Percentiles rank a stretch among this genome's conserved stretches.
Evolutionary conservation across 1,140 invertebrate genomes (phyloP).

Genomic region (Doryteuthis pealeii): DNA sequence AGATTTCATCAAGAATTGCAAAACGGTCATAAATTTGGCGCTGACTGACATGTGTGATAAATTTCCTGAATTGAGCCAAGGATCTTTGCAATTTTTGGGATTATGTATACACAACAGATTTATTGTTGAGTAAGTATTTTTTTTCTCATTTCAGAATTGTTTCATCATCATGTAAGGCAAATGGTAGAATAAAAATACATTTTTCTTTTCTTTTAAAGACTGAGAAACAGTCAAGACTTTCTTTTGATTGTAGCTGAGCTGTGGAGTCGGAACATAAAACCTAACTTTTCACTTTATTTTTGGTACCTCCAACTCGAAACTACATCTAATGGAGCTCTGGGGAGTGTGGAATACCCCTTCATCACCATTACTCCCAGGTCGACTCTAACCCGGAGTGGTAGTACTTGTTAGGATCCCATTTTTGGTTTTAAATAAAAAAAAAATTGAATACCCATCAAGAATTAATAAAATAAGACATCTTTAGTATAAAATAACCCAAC

Average conservation of each 20-base stretch:
- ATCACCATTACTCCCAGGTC: too few relatives aligned
- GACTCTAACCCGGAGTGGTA: too few relatives aligned
- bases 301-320: not conserved
- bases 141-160: not conserved
- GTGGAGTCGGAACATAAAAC: not conserved
- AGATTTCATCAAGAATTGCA: slow-evolving; percentile 33
- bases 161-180: too few relatives aligned
- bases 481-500: too few relatives aligned
- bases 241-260: not conserved
- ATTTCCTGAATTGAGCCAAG: slow-evolving; percentile 22
- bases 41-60: slow-evolving; percentile 31
- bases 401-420: too few relatives aligned
- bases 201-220: not conserved
- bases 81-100: slow-evolving; percentile 37
- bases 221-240: not conserved
- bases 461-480: too few relatives aligned
- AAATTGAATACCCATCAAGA: too few relatives aligned
- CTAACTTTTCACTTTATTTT: not conserved
- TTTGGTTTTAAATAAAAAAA: too few relatives aligned
- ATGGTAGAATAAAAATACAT: too few relatives aligned
- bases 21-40: slow-evolving; percentile 24
- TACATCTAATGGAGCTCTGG: too few relatives aligned
- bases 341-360: too few relatives aligned
- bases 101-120: slow-evolving; percentile 40
- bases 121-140: slow-evolving; percentile 34